phyloP scores from a whole-genome alignment of 2,113 vertebrate genomes.

The Stictonetta naevosa region DNA sequence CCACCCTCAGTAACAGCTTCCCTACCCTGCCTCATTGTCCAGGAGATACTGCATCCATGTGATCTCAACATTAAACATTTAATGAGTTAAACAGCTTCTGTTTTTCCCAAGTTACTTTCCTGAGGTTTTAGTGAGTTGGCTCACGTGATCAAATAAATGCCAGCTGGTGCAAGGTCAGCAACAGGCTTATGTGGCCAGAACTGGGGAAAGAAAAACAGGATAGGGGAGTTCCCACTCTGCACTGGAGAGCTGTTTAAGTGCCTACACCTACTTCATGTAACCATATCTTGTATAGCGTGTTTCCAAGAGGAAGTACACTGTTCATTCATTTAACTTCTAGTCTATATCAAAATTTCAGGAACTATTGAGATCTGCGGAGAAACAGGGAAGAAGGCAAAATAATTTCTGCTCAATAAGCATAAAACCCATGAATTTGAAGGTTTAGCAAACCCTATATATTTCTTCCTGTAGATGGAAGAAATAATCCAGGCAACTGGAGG shows the following conservation, averaged over 20 bases:
- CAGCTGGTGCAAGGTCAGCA: neutral
- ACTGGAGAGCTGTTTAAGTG: neutral
- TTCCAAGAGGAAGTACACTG: neutral
- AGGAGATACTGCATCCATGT: neutral
- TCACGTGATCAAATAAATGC: neutral
- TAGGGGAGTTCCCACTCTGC: neutral
- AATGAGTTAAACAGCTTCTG: neutral
- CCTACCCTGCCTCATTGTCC: neutral
- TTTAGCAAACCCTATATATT: neutral
- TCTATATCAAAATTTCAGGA: neutral
- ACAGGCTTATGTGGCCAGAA: neutral
- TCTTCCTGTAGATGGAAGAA: neutral
- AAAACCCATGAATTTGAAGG: neutral
- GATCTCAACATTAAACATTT: neutral
- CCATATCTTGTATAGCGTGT: rapidly evolving
- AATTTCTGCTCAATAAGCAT: neutral
- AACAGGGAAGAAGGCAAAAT: neutral
- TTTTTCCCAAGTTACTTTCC: neutral
- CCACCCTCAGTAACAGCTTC: neutral
- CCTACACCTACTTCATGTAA: neutral
- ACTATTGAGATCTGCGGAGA: neutral
- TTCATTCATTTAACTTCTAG: neutral
- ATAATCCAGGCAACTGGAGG: neutral
- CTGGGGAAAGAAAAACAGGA: neutral
- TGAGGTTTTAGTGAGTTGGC: neutral